Evolutionary conservation across 2,113 vertebrate genomes (phyloP).

Genomic region (Leptocoma aspasia): DNA sequence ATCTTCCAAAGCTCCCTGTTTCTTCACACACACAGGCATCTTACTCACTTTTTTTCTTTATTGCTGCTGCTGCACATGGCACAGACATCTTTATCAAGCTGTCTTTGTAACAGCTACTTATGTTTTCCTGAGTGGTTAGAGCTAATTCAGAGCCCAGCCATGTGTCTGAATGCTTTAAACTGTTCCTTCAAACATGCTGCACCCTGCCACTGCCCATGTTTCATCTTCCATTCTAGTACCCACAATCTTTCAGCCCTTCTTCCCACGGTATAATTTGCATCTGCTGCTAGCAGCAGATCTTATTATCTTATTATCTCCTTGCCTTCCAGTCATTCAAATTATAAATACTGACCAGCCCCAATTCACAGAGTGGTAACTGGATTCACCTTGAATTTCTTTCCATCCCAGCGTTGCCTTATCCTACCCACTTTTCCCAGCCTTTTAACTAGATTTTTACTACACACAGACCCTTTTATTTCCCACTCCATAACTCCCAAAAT

Average conservation of each 20-base stretch:
- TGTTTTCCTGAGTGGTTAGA: slow-evolving; percentile 29
- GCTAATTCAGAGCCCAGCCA: slow-evolving; percentile 39
- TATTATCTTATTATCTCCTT: background rate
- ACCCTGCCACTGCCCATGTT: background rate
- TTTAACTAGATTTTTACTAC: background rate
- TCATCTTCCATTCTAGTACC: background rate
- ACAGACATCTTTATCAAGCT: slow-evolving; percentile 39
- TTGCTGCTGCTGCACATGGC: background rate
- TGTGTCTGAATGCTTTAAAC: slow-evolving; percentile 27
- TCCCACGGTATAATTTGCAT: background rate
- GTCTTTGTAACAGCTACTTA: slow-evolving; percentile 31
- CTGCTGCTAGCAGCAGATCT: background rate
- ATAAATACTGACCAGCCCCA: background rate
- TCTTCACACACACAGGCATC: background rate
- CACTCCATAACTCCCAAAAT: background rate
- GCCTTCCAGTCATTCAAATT: background rate
- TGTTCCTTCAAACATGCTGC: slow-evolving; percentile 6
- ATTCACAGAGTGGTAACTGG: background rate
- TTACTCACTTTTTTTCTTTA: background rate
- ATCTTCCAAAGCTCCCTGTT: background rate
- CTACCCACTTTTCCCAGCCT: background rate
- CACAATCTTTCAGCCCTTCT: background rate
- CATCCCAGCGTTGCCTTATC: background rate
- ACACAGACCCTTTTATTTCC: background rate
- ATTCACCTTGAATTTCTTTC: background rate